phyloP scores from a whole-genome alignment of 2,797 vertebrate genomes.

The Huso huso region DNA sequence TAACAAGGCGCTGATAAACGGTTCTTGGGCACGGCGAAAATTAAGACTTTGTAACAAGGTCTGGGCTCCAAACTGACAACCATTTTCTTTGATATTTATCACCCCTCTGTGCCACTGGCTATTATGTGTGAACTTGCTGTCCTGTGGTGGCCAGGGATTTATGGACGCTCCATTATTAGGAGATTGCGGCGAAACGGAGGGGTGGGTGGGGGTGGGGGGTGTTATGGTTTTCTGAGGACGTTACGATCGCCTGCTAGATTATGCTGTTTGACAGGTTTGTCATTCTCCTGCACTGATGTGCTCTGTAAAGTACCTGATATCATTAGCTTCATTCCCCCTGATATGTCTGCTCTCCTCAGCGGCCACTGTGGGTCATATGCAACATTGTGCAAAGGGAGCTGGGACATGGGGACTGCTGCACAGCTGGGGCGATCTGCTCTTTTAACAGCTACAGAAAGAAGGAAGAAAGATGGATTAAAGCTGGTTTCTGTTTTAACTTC shows the following conservation, averaged over 20 bases:
- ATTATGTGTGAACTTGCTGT: constrained; percentile 55
- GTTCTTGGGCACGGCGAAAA: constrained; percentile 78
- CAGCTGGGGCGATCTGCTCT: background rate
- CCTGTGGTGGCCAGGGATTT: constrained; percentile 85
- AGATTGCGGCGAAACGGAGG: constrained; percentile 74
- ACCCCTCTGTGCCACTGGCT: constrained; percentile 75
- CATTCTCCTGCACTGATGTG: constrained; percentile 80
- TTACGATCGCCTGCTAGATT: constrained; percentile 86
- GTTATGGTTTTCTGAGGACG: constrained; percentile 81
- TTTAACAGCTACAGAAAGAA: too few relatives aligned
- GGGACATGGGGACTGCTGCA: constrained; percentile 37
- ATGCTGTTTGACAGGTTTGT: constrained; percentile 89
- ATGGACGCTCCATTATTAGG: constrained; percentile 86
- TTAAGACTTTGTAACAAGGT: constrained; percentile 88
- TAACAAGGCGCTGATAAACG: constrained; percentile 86
- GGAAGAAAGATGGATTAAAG: too few relatives aligned
- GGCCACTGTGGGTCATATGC: constrained; percentile 76
- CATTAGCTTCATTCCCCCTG: constrained; percentile 95
- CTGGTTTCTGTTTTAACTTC: too few relatives aligned
- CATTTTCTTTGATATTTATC: constrained; percentile 88
- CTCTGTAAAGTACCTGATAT: constrained; percentile 90
- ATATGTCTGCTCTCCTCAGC: constrained; percentile 79
- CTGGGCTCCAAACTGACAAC: constrained; percentile 75
- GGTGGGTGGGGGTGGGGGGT: constrained; percentile 57
- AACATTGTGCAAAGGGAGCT: constrained; percentile 56